A percentile compares a stretch with the other conserved stretches of the same genome.
phyloP scores from a whole-genome alignment of 2,113 vertebrate species.

The Xenopus tropicalis region DNA sequence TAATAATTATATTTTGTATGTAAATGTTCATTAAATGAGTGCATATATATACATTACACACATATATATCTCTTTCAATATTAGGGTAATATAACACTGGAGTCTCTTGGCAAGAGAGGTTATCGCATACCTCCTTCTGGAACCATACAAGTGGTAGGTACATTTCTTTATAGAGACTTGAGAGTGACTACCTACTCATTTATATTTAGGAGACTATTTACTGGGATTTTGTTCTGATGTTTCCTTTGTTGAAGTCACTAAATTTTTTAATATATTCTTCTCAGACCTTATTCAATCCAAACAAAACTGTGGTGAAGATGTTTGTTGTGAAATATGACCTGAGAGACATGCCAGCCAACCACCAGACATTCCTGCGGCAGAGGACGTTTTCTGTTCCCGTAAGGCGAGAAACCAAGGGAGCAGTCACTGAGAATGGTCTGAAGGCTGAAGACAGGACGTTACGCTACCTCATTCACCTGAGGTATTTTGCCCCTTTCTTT shows the following conservation, averaged over 20 bases:
- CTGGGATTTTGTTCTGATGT: too few relatives aligned
- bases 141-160: constrained; percentile 99
- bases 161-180: constrained; percentile 10
- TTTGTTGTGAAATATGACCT: constrained; percentile 98
- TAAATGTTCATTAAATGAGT: too few relatives aligned
- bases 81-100: constrained; percentile 96
- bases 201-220: too few relatives aligned
- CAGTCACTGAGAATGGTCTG: constrained; percentile 72
- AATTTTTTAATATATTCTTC: constrained; percentile 42
- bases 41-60: too few relatives aligned
- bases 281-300: constrained; percentile 99
- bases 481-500: constrained; percentile 61
- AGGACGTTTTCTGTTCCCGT: constrained; percentile 97
- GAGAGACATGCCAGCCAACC: constrained; percentile 92
- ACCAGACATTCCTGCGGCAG: constrained; percentile 98
- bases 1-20: too few relatives aligned
- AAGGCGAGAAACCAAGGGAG: constrained; percentile 81
- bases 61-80: constrained; percentile 19
- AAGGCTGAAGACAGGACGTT: constrained; percentile 82
- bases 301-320: constrained; percentile 99
- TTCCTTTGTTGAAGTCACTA: too few relatives aligned
- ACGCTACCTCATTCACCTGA: constrained; percentile 99
- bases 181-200: too few relatives aligned
- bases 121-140: constrained; percentile 98
- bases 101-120: constrained; percentile 96